phyloP scores from a whole-genome alignment of 2,888 invertebrate genomes.

The Diarsia rubi region DNA sequence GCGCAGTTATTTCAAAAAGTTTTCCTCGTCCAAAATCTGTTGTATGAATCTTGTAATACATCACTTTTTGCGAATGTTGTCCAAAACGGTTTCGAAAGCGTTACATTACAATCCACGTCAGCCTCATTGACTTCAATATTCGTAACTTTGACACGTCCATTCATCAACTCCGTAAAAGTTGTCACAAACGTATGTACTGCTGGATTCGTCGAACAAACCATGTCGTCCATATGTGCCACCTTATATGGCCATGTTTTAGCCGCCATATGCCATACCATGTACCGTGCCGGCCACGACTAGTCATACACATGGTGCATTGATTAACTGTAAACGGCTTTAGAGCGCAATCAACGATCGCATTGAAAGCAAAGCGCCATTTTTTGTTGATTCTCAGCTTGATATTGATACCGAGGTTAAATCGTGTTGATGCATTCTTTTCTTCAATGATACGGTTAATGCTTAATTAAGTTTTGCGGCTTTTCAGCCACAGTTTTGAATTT shows the following conservation, averaged over 20 bases:
- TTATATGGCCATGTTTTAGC: constrained; percentile 84
- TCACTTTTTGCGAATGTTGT: constrained; percentile 52
- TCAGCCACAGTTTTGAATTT: constrained; percentile 31
- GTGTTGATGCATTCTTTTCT: constrained; percentile 67
- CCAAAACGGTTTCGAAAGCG: constrained; percentile 60
- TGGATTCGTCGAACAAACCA: constrained; percentile 78
- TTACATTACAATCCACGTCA: constrained; percentile 55
- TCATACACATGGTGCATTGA: constrained; percentile 83
- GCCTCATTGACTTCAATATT: constrained; percentile 56
- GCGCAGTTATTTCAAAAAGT: constrained; percentile 5
- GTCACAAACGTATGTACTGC: constrained; percentile 70
- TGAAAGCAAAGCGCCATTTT: constrained; percentile 68
- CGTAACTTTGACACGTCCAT: constrained; percentile 64
- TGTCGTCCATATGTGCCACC: constrained; percentile 81
- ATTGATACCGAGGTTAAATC: constrained; percentile 68
- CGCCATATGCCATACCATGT: constrained; percentile 83
- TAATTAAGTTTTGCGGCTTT: constrained; percentile 57
- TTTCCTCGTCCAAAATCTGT: constrained; percentile 13
- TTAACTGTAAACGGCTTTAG: constrained; percentile 83
- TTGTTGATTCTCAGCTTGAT: constrained; percentile 68
- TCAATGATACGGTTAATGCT: constrained; percentile 64
- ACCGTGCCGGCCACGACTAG: constrained; percentile 76
- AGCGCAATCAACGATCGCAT: constrained; percentile 80
- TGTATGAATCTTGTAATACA: constrained; percentile 43
- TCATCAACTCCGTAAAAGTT: constrained; percentile 72